Base-by-base conservation (phyloP, 2,797 vertebrate species). In the Intellagama lesueurii region DNA sequence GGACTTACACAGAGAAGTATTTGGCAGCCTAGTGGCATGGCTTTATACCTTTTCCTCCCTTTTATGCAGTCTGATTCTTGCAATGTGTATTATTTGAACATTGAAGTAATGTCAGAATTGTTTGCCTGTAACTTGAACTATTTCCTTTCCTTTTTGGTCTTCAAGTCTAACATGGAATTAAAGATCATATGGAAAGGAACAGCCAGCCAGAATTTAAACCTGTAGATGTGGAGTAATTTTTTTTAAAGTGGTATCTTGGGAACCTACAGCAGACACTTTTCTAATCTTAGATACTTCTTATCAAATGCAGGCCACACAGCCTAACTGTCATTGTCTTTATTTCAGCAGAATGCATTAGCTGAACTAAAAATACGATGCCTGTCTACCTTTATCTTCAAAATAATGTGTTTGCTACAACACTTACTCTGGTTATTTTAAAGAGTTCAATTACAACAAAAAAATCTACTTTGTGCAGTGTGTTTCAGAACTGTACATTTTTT, bases 241-340 rank as follows among this genome's bases (percentile, higher is more conserved):
- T 47, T 86, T 70, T n/a, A 84, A 79, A 73, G 32, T 26, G 88
- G 17, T 85, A 66, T 88, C 44, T 81, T 75, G 28, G 75, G 81
- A 40, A 75, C 78, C 56, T 88, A 81, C 28, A 85, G 86, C 82
- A 90, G 85, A 44, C 22, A 69, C 68, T 60, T n/a, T 81, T 85
- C 40, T 88, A 81, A 90, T 85, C 70, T 75, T 30, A 77, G 60
- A 17, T 75, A n/a, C 22, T 66, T 77, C 40, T 90, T 84, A 85
- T 85, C 44, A 81, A 80, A 81, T 44, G 47, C 35, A 79, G 56
- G 66, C 49, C 40, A 72, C 17, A 87, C 49, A 72, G 19, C 32
- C 76, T 80, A 49, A 85, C 75, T 85, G 69, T 66, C 83, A 81
- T 66, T 86, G 83, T 86, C 84, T 90, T 90, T 47, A 68, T 87